Evolutionary conservation across 1,140 invertebrate species (phyloP).

Genomic region (Ostrea denselamellosa): DNA sequence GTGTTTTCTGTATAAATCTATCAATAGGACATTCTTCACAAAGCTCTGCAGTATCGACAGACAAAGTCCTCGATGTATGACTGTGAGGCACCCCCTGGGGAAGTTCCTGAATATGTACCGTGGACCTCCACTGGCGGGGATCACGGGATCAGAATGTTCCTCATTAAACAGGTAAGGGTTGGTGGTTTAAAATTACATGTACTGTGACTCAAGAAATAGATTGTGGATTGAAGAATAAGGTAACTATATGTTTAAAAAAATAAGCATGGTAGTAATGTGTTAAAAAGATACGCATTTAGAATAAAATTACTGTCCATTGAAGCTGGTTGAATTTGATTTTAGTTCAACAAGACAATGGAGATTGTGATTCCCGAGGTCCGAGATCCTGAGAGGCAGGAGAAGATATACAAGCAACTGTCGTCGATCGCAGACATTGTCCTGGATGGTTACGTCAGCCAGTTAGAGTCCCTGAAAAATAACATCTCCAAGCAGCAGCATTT

Average conservation of each 20-base stretch:
- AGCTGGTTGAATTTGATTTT: slow-evolving; percentile 37
- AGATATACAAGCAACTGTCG: slow-evolving; percentile 86
- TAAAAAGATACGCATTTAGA: no score
- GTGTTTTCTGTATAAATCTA: not conserved
- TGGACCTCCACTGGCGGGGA: slow-evolving; percentile 78
- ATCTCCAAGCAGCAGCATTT: slow-evolving; percentile 76
- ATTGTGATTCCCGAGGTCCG: slow-evolving; percentile 73
- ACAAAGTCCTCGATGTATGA: slow-evolving; percentile 64
- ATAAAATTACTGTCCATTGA: not conserved
- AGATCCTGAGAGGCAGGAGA: slow-evolving; percentile 73
- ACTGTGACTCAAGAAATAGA: not conserved
- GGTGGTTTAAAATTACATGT: not conserved
- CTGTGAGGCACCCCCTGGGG: slow-evolving; percentile 46
- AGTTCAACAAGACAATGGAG: slow-evolving; percentile 71
- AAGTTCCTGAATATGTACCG: slow-evolving; percentile 76
- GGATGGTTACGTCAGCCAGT: slow-evolving; percentile 85
- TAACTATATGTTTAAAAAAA: no score
- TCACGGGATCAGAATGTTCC: slow-evolving; percentile 74
- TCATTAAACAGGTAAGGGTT: slow-evolving; percentile 76
- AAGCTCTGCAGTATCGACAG: slow-evolving; percentile 72
- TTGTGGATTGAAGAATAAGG: not conserved
- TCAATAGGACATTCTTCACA: slow-evolving; percentile 72
- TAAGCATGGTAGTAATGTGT: no score
- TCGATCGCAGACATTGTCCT: slow-evolving; percentile 88
- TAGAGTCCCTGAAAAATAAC: slow-evolving; percentile 84